Conservation (phyloP, 1,140 invertebrate genomes). For the Cydia splendana region DNA sequence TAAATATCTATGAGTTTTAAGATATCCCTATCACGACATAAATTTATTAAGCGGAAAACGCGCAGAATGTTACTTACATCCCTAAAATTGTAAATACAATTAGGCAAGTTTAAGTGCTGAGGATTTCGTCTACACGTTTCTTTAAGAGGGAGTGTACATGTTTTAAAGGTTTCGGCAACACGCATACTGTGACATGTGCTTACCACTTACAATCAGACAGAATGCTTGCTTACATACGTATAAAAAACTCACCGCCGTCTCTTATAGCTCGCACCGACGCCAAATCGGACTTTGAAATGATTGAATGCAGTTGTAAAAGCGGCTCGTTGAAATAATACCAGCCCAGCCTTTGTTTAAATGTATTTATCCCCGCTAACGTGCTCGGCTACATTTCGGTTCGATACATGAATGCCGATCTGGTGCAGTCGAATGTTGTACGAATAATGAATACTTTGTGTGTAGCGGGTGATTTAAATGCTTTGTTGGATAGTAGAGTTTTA, state of each 20-base stretch:
- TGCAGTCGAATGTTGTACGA: neutral
- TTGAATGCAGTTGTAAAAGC: conserved; percentile 74
- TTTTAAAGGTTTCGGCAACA: no score
- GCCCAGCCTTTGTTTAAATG: conserved; percentile 54
- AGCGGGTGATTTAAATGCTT: no score
- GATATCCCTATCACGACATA: no score
- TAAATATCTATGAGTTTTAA: no score
- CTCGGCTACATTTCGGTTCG: neutral
- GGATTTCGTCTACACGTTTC: no score
- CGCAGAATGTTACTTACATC: no score
- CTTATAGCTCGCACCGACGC: conserved; percentile 41
- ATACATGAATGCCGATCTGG: neutral
- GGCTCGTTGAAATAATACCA: conserved; percentile 58
- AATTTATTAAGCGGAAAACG: no score
- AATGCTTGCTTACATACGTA: neutral
- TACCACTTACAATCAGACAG: neutral
- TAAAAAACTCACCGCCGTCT: conserved; percentile 35
- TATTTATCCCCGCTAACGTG: conserved; percentile 45
- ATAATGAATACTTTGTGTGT: neutral
- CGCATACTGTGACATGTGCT: no score
- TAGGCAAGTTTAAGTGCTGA: no score
- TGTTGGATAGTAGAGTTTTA: no score
- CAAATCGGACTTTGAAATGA: conserved; percentile 73
- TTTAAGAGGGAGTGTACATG: no score
- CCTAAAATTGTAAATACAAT: no score